These are phyloP conservation scores for Lasioglossum zephyrum DNA, from an alignment of 2,888 invertebrate species.

Conservation along the genomic window DNA sequence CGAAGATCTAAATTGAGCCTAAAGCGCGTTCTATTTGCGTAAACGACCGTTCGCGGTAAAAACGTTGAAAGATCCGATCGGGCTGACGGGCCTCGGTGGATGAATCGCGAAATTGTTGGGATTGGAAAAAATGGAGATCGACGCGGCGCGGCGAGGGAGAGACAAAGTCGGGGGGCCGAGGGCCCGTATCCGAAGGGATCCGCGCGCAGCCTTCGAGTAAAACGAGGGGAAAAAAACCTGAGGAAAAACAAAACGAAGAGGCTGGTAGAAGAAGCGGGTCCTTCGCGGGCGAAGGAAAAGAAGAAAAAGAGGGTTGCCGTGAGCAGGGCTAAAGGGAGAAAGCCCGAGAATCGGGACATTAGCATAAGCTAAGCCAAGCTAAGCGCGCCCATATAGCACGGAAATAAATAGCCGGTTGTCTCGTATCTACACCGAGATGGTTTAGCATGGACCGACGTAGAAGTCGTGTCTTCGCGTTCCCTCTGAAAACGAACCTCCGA, in stretches of 20 bases:
- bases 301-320: constrained; percentile 58
- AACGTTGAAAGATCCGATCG: constrained; percentile 1
- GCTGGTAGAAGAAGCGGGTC: constrained; percentile 45
- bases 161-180: not conserved
- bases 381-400: constrained; percentile 82
- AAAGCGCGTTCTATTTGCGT: not conserved
- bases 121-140: constrained; percentile 25
- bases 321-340: constrained; percentile 62
- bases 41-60: not conserved
- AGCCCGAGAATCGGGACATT: constrained; percentile 78
- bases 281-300: constrained; percentile 61
- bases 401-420: constrained; percentile 81
- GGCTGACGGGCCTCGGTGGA: constrained; percentile 8
- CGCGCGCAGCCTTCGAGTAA: constrained; percentile 25
- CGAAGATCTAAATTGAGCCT: not conserved
- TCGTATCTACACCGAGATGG: constrained; percentile 75
- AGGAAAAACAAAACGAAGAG: constrained; percentile 22
- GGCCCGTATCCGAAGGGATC: constrained; percentile 24
- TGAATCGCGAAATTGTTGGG: constrained; percentile 22
- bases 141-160: not conserved
- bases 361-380: constrained; percentile 81
- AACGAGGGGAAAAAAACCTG: not conserved
- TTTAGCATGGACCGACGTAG: constrained; percentile 65
- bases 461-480: constrained; percentile 40
- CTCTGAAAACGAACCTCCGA: constrained; percentile 23